Conservation (phyloP, 2,888 invertebrate genomes). For the Lamproptera curius region DNA sequence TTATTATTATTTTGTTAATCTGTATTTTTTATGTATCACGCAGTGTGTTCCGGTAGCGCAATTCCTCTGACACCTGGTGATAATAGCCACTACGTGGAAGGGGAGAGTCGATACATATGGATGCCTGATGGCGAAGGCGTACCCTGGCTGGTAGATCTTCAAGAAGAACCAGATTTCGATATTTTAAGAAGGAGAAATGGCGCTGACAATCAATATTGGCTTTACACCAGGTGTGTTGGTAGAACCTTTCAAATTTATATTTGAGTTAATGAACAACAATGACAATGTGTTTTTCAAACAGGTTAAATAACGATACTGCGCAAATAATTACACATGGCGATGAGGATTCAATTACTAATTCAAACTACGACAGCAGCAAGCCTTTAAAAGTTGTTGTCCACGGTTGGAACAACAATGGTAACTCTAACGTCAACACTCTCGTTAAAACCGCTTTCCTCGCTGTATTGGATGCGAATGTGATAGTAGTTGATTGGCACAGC, state of each 20-base stretch:
- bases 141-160: constrained; percentile 53
- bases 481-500: constrained; percentile 44
- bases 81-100: constrained; percentile 65
- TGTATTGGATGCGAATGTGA: constrained; percentile 39
- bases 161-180: constrained; percentile 39
- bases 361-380: constrained; percentile 36
- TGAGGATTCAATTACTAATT: constrained; percentile 34
- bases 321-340: constrained; percentile 38
- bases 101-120: constrained; percentile 63
- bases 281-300: constrained; percentile 20
- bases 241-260: background rate
- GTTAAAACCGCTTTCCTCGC: constrained; percentile 41
- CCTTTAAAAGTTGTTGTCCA: constrained; percentile 41
- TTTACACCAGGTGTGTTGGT: constrained; percentile 43
- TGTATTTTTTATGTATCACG: background rate
- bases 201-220: constrained; percentile 55
- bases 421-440: constrained; percentile 31
- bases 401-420: constrained; percentile 42
- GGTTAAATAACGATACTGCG: constrained; percentile 33
- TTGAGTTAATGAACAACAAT: background rate
- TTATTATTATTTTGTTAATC: background rate
- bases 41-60: constrained; percentile 46
- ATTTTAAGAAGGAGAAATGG: constrained; percentile 41
- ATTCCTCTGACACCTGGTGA: constrained; percentile 51
- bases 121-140: constrained; percentile 59